Percentiles rank a stretch among this genome's conserved stretches.
These are phyloP conservation scores for Ceratina australensis DNA, from an alignment of 1,140 invertebrate species.

Conservation along the genomic window DNA sequence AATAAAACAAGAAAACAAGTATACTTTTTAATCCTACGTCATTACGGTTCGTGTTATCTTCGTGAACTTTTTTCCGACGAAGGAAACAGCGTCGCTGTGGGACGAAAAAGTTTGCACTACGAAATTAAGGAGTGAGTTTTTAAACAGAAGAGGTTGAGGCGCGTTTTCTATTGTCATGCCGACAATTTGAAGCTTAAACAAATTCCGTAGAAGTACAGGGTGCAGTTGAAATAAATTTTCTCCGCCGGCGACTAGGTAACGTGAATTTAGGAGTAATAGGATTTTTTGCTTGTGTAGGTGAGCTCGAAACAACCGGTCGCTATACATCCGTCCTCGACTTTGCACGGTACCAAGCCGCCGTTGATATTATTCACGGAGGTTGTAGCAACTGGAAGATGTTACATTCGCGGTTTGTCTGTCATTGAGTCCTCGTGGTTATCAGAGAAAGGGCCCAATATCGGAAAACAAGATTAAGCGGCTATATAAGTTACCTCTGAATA, in stretches of 20 bases:
- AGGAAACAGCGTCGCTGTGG: neutral
- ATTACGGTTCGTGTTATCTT: neutral
- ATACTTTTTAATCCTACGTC: neutral
- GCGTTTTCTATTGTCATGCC: conserved; percentile 16
- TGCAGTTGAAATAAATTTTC: conserved; percentile 37
- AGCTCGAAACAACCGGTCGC: conserved; percentile 83
- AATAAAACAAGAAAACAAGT: neutral
- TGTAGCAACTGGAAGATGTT: conserved; percentile 90
- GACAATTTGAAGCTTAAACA: conserved; percentile 19
- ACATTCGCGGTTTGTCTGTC: conserved; percentile 87
- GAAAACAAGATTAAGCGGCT: conserved; percentile 40
- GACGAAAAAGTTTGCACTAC: neutral
- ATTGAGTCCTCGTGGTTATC: conserved; percentile 88
- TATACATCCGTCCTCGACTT: conserved; percentile 91
- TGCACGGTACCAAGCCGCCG: conserved; percentile 87
- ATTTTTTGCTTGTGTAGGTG: conserved; percentile 73
- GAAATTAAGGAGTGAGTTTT: conserved; percentile 5
- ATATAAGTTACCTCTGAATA: neutral
- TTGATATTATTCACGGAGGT: conserved; percentile 95
- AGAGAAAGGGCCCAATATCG: conserved; percentile 56
- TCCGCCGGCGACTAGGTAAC: conserved; percentile 20
- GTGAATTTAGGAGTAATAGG: conserved; percentile 49
- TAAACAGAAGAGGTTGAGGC: neutral
- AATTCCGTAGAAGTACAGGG: conserved; percentile 12
- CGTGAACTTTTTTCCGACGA: neutral